These are phyloP conservation scores for Pristionchus exspectatus DNA, from an alignment of 2,888 invertebrate species.

Conservation along the genomic window DNA sequence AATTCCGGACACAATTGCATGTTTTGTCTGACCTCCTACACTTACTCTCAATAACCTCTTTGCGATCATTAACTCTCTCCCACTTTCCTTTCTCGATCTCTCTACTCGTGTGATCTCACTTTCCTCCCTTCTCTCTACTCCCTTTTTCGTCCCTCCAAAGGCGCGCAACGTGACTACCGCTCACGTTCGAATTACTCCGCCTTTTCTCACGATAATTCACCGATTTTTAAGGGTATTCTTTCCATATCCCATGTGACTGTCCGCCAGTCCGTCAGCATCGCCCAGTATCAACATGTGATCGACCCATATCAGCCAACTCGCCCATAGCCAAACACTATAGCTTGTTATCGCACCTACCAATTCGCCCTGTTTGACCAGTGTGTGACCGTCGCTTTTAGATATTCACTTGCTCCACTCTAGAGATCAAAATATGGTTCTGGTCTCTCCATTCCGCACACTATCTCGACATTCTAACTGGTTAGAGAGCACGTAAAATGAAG, in stretches of 20 bases:
- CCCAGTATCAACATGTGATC: not conserved
- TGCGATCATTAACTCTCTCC: slow-evolving; percentile 6
- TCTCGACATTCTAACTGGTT: too few species aligned
- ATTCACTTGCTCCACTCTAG: not conserved
- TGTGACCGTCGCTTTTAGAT: not conserved
- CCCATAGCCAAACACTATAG: not conserved
- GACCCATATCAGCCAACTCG: not conserved
- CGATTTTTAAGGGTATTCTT: not conserved
- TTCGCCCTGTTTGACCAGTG: not conserved
- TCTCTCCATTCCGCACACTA: too few species aligned
- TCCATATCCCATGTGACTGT: not conserved
- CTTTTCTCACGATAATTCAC: not conserved
- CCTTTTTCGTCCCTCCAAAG: not conserved
- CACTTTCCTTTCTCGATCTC: slow-evolving; percentile 27
- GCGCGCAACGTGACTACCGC: slow-evolving; percentile 46
- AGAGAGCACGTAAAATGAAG: too few species aligned
- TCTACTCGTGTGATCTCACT: slow-evolving; percentile 8
- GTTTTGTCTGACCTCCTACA: not conserved
- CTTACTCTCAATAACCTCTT: slow-evolving; percentile 2
- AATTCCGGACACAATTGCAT: not conserved
- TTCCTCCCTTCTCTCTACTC: not conserved
- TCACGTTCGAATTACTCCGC: not conserved
- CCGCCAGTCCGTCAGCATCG: not conserved
- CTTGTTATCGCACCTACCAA: not conserved
- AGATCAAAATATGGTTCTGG: too few species aligned